Evolutionary conservation across 2,888 invertebrate species (phyloP).

Genomic region (Noctua comes): DNA sequence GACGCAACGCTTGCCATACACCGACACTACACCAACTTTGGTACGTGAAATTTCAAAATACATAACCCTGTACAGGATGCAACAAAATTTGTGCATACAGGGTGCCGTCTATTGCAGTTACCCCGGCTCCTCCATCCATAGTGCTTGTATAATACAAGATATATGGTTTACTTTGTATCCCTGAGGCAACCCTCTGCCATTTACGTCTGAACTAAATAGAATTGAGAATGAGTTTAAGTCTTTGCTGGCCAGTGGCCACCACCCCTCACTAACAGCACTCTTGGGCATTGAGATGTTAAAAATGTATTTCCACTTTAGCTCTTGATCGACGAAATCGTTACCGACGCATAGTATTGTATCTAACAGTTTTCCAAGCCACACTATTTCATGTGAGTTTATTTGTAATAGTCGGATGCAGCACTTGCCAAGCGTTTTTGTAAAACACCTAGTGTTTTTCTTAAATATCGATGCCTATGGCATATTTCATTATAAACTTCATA

Average conservation of each 20-base stretch:
- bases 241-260: constrained; percentile 11
- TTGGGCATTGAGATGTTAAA: constrained; percentile 51
- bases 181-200: constrained; percentile 23
- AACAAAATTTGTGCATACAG: constrained; percentile 29
- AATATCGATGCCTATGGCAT: neutral
- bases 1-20: neutral
- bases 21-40: neutral
- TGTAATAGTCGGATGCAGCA: neutral
- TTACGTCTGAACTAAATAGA: constrained; percentile 48
- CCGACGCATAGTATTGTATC: neutral
- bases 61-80: neutral
- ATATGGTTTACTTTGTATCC: constrained; percentile 36
- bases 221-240: constrained; percentile 49
- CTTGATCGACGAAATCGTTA: constrained; percentile 39
- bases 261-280: constrained; percentile 20
- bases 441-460: too few species aligned
- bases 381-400: neutral
- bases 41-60: constrained; percentile 27
- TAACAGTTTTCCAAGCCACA: neutral
- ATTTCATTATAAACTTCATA: neutral
- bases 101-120: constrained; percentile 17
- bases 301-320: constrained; percentile 35
- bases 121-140: constrained; percentile 12
- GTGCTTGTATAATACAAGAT: constrained; percentile 29
- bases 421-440: neutral